phyloP scores from a whole-genome alignment of 2,797 vertebrate species.

The Sebastes nivosus region DNA sequence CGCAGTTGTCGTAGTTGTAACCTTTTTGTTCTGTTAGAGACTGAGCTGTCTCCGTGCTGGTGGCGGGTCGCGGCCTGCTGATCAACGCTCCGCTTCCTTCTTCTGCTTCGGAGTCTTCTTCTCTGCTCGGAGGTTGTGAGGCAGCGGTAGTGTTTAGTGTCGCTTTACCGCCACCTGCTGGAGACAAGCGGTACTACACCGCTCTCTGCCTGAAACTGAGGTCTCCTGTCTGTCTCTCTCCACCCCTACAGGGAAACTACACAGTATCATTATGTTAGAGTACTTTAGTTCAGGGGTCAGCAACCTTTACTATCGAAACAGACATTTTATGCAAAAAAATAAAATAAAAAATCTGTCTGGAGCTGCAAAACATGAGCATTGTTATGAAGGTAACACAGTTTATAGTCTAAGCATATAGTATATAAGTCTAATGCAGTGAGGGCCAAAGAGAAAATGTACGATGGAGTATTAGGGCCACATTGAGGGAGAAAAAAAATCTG shows the following conservation, averaged over 20 bases:
- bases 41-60: neutral
- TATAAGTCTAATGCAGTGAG: no score
- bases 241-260: neutral
- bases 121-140: neutral
- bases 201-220: no score
- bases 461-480: no score
- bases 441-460: no score
- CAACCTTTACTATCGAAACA: no score
- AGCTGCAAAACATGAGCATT: no score
- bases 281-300: no score
- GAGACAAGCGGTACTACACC: neutral
- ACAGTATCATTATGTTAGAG: neutral
- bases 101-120: slow-evolving; percentile 38
- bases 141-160: neutral
- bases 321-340: no score
- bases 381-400: no score
- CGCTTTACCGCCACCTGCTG: slow-evolving; percentile 26
- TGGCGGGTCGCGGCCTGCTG: slow-evolving; percentile 56
- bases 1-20: slow-evolving; percentile 49
- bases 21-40: slow-evolving; percentile 15
- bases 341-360: no score
- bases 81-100: slow-evolving; percentile 32
- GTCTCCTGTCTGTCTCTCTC: neutral
- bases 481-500: no score
- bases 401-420: no score